A percentile compares a stretch with the other conserved stretches of the same genome.
phyloP scores from a whole-genome alignment of 2,888 invertebrate species.

The Lamellibrachia satsuma region DNA sequence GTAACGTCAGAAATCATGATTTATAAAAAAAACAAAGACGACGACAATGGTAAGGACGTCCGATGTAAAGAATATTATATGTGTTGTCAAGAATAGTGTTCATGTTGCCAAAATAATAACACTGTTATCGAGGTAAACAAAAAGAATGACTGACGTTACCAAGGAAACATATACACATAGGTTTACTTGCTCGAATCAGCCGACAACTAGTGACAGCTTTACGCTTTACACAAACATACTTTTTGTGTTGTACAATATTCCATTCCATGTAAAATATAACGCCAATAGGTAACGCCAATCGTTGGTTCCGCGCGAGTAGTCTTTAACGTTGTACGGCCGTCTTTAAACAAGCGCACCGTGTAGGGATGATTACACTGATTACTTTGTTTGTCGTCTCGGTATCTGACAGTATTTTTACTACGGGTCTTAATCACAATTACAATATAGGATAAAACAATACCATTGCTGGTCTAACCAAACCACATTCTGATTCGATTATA shows the following conservation, averaged over 20 bases:
- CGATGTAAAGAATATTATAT: neutral
- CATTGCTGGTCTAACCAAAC: no score
- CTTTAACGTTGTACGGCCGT: no score
- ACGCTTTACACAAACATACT: no score
- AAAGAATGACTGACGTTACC: no score
- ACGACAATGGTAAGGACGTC: neutral
- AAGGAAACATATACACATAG: neutral
- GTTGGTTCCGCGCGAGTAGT: fast-evolving
- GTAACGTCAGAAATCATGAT: constrained; percentile 68
- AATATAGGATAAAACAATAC: no score
- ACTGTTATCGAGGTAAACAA: no score
- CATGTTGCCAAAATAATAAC: neutral
- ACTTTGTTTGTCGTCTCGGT: neutral
- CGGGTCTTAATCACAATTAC: neutral
- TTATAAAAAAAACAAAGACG: no score
- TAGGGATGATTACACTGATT: neutral
- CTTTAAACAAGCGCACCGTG: no score
- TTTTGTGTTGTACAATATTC: neutral
- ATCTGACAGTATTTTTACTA: neutral
- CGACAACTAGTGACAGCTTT: no score
- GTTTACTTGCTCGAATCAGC: no score
- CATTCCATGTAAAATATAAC: neutral
- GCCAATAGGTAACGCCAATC: neutral
- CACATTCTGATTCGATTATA: no score
- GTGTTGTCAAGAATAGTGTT: neutral